Base-by-base conservation (phyloP, 1,140 invertebrate species). In the Bombus superbus region DNA sequence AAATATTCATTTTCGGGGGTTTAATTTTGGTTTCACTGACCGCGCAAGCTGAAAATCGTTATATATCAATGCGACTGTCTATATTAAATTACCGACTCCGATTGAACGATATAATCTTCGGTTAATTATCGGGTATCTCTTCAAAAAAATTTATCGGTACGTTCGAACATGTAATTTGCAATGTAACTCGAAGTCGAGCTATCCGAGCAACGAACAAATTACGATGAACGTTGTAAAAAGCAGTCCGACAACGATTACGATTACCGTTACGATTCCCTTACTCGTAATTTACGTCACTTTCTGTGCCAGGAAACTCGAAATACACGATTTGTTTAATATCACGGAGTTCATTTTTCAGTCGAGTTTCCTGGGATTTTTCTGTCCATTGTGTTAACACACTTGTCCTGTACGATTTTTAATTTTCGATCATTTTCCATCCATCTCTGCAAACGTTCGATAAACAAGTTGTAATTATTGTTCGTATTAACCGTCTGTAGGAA, bases 51-150 rank as follows among this genome's bases (percentile, higher is more conserved):
- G 25, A 35, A 35, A 79, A 25, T 32, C 28, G 32, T 2, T 53
- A 53, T 53, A 53, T 53, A 53, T 53, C 47, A 53, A 53, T 53
- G 47, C 47, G 47, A 53, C 18, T 18, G 73, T 25, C 40, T 25
- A 68, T 38, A 68, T 79, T 66, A 79, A 79, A 79, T 79, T 47
- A 79, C n/a, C 22, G 59, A 40, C 25, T 64, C 1, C 76, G n/a
- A 79, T 25, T 44, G 22, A 38, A 68, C 32, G 22, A 59, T 38
- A 25, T 57, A 59, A 76, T 76, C 53, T 57, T 22, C 28, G 28
- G n/a, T 38, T 78, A 78, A 78, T 78, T 79, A 32, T 25, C 40
- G 59, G 40, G 22, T 47, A 66, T 35, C 28, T n/a, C 4, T 42
- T 79, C 32, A 8, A 35, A 25, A 57, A 62, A 25, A 32, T 78